Base-by-base conservation (phyloP, 1,140 invertebrate species). In the Drosophila grimshawi region DNA sequence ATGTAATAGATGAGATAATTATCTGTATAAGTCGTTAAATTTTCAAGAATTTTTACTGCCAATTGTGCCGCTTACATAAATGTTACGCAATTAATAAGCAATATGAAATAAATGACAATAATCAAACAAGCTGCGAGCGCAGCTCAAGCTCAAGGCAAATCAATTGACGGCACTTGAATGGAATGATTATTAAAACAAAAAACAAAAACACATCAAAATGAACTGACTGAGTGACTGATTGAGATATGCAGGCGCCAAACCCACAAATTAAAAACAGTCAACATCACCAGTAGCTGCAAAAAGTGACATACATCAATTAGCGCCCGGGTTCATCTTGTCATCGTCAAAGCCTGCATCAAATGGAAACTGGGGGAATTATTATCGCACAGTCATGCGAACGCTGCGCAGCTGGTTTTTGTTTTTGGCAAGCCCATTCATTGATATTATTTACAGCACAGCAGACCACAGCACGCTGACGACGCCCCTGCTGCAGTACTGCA, bases 141-240 rank as follows among this genome's bases (percentile, higher is more conserved):
- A 66, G 66, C 57, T 78, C 73, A 78, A 76, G 76, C 72, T 61
- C 60, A 78, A 78, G 61, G 72, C 57, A n/a, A 53, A 56, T 8
- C 8, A 39, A 29, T 62, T 70, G 60, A 41, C 43, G 52, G 29
- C 37, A 29, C 19, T 27, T 46, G 57, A 62, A 60, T 55, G 51
- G 19, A 29, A 19, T 10, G 32, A 46, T 45, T 69, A 41, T 55
- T 32, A 19, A 52, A 39, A 35, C 7, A 37, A 19, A 62, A 10
- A 61, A 48, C n/a, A 37, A 37, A 46, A 27, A 48, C 19, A 32
- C 11, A 39, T 10, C 30, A 61, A 61, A 69, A 11, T 45, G 29
- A 43, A 64, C 55, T 48, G 60, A 55, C 60, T 73, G 60, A 64
- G 48, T 43, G 35, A 41, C 19, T 37, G 73, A 69, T 61, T 78